phyloP scores from a whole-genome alignment of 2,797 vertebrate genomes.

The Natrix natrix region DNA sequence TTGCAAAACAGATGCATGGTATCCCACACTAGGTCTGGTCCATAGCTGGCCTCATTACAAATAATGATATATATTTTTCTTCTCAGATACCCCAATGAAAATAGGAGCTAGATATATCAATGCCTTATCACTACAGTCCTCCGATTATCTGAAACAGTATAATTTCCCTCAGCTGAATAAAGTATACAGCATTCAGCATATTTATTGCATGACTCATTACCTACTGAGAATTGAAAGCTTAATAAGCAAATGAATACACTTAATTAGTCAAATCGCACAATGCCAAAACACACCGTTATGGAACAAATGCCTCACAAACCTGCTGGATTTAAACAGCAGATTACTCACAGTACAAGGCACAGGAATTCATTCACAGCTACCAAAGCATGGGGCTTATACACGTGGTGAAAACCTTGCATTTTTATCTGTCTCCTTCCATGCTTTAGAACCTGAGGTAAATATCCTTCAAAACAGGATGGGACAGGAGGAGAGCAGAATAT shows the following conservation, averaged over 20 bases:
- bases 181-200: constrained; percentile 1
- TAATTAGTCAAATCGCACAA: constrained; percentile 51
- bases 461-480: background rate
- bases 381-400: rapidly evolving
- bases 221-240: constrained; percentile 9
- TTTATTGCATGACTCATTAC: constrained; percentile 32
- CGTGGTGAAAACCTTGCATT: background rate
- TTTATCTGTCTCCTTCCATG: background rate
- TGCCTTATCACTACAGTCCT: background rate
- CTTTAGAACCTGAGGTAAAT: background rate
- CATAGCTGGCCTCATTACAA: background rate
- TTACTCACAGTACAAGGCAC: background rate
- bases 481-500: background rate
- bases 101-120: background rate
- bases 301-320: constrained; percentile 31
- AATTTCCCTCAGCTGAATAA: constrained; percentile 46
- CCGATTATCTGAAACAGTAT: constrained; percentile 9
- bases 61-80: background rate
- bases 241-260: constrained; percentile 46
- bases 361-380: background rate
- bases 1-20: background rate
- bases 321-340: constrained; percentile 27
- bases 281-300: constrained; percentile 48
- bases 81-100: background rate
- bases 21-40: background rate